phyloP scores from a whole-genome alignment of 1,140 invertebrate genomes.

The Watersipora subatra region DNA sequence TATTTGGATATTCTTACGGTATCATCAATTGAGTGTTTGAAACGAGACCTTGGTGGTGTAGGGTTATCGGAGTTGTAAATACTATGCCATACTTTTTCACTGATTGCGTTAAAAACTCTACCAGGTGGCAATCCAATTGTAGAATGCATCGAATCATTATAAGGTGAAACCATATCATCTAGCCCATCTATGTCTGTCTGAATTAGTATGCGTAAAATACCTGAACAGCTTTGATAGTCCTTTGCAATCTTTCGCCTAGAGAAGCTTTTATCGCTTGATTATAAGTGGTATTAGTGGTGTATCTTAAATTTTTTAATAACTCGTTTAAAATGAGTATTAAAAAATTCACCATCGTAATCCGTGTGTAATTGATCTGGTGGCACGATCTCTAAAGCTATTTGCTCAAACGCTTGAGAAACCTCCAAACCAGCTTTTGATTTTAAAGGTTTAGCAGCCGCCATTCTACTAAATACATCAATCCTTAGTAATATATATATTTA shows the following conservation, averaged over 20 bases:
- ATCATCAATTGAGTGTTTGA: slow-evolving; percentile 14
- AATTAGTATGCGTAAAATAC: slow-evolving; percentile 33
- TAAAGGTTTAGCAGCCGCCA: slow-evolving; percentile 37
- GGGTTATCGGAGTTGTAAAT: neutral
- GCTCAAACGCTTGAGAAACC: slow-evolving; percentile 16
- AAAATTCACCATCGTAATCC: slow-evolving; percentile 9
- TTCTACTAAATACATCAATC: slow-evolving; percentile 42
- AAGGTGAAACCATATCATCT: slow-evolving; percentile 25
- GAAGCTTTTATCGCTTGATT: slow-evolving; percentile 37
- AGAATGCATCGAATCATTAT: slow-evolving; percentile 37
- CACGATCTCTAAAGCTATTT: slow-evolving; percentile 11
- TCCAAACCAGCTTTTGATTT: slow-evolving; percentile 37
- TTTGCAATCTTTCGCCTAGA: slow-evolving; percentile 39
- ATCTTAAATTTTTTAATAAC: slow-evolving; percentile 8
- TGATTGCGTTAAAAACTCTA: slow-evolving; percentile 18
- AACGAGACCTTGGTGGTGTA: neutral
- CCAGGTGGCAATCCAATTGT: slow-evolving; percentile 34
- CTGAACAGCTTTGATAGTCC: slow-evolving; percentile 40
- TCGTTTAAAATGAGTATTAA: slow-evolving; percentile 8
- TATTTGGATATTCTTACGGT: slow-evolving; percentile 18
- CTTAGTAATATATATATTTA: slow-evolving; percentile 40
- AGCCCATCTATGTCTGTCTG: slow-evolving; percentile 33
- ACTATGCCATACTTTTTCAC: neutral
- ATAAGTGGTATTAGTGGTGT: slow-evolving; percentile 2
- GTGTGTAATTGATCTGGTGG: slow-evolving; percentile 5